phyloP scores from a whole-genome alignment of 1,140 invertebrate genomes.

The Branchinecta lindahli region DNA sequence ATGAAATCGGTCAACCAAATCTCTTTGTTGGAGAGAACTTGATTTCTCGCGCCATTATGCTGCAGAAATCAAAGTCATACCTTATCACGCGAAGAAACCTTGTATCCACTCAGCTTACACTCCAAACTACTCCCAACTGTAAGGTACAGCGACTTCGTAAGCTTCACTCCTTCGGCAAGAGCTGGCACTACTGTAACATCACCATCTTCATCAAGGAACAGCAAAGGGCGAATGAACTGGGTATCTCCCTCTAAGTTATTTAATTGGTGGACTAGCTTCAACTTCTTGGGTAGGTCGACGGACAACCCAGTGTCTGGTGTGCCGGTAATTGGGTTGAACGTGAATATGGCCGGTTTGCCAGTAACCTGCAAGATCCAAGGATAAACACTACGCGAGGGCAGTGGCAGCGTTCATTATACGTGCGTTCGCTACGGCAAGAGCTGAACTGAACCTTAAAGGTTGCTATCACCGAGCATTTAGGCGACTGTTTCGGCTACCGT shows the following conservation, averaged over 20 bases:
- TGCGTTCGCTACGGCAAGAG: conserved; percentile 16
- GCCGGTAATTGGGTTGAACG: conserved; percentile 75
- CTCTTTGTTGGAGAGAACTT: too few relatives aligned
- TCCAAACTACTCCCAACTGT: background rate
- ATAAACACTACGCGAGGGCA: too few relatives aligned
- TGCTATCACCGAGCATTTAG: too few relatives aligned
- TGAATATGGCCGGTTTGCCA: conserved; percentile 54
- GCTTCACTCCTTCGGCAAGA: conserved; percentile 34
- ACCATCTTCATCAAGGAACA: conserved; percentile 56
- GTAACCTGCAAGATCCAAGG: conserved; percentile 42
- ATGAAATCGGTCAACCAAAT: too few relatives aligned
- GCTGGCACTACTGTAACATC: conserved; percentile 51
- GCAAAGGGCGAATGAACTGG: conserved; percentile 55
- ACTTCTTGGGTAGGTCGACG: conserved; percentile 44
- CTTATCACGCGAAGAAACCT: background rate
- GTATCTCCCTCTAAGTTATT: conserved; percentile 42
- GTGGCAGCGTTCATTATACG: conserved; percentile 16
- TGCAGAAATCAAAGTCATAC: background rate
- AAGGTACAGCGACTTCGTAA: background rate
- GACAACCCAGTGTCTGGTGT: conserved; percentile 35
- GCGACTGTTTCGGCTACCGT: too few relatives aligned
- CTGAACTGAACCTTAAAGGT: too few relatives aligned
- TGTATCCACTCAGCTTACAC: background rate
- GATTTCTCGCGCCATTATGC: too few relatives aligned
- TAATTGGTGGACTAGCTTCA: conserved; percentile 57